Evolutionary conservation across 2,888 invertebrate species (phyloP), one percentile per base, ranked within the genome.

Genomic region (Bugula neritina): DNA sequence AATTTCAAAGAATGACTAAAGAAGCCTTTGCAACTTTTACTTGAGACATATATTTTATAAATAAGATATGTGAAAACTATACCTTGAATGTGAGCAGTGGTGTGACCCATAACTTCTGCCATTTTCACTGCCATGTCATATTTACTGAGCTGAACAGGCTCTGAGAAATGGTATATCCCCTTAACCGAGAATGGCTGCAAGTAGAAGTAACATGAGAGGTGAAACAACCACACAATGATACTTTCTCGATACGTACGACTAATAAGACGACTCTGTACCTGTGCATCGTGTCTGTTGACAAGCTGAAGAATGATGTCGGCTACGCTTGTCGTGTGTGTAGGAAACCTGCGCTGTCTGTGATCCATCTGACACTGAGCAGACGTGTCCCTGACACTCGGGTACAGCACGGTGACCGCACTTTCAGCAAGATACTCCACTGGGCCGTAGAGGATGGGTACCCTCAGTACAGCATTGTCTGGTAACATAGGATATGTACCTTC

Each of bases 391-490:
- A 83, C 80, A 71, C 78, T 79, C 27, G 77, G 76, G 71, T 86
- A 80, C 34, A 87, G 76, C 29, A 79, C 77, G 2, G 86, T 86
- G 0, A 86, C 83, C 1, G 86, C 86, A 80, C 86, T 86, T 77
- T 87, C 87, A 17, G 79, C 82, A 31, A 86, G 73, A 52, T 75
- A 78, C 75, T 86, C 85, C 10, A 86, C 83, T n/a, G 82, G 77
- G 3, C 87, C 87, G 78, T 87, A 87, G 52, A 87, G 76, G 17
- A 87, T 82, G 21, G 87, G 87, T 25, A 87, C 82, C 69, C 87
- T 78, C n/a, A 87, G 77, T 13, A 87, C 81, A 69, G 83, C 76
- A 75, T 85, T 83, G 29, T 78, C 86, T 87, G 77, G 35, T 77
- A 75, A 58, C 54, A 54, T 54, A 54, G n/a, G n/a, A n/a, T n/a